Conservation (phyloP, 2,888 invertebrate genomes). For the Eumerus sabulonum region DNA sequence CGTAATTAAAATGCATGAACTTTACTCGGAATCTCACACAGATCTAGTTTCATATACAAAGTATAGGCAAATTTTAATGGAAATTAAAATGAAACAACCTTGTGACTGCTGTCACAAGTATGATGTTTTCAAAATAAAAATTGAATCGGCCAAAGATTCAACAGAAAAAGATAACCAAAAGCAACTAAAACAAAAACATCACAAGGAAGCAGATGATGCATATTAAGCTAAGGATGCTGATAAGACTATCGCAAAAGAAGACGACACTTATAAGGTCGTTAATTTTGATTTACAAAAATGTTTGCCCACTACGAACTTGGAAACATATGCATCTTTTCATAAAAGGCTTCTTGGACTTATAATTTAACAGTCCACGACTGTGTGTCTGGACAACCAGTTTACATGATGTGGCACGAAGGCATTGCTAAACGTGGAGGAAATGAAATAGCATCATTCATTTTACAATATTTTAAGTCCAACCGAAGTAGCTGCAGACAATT, state of each 20-base stretch:
- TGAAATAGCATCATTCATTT: slow-evolving; percentile 70
- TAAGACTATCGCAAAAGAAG: too few relatives aligned
- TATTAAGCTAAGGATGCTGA: too few relatives aligned
- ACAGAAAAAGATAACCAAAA: background rate
- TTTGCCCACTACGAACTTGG: too few relatives aligned
- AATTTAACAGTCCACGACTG: slow-evolving; percentile 70
- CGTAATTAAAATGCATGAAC: slow-evolving; percentile 19
- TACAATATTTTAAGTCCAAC: slow-evolving; percentile 50
- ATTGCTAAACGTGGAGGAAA: too few relatives aligned
- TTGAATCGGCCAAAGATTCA: slow-evolving; percentile 4
- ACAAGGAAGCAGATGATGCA: too few relatives aligned
- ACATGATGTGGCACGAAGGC: too few relatives aligned
- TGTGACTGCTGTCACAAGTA: slow-evolving; percentile 21
- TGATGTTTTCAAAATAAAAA: too few relatives aligned
- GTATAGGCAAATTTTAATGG: slow-evolving; percentile 33
- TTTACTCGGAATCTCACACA: slow-evolving; percentile 37
- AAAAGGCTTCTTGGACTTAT: too few relatives aligned
- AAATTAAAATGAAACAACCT: slow-evolving; percentile 20
- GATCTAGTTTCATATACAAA: too few relatives aligned
- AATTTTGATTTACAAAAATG: slow-evolving; percentile 40
- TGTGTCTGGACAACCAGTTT: too few relatives aligned
- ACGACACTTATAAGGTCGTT: slow-evolving; percentile 23
- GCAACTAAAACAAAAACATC: slow-evolving; percentile 11
- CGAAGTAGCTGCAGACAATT: slow-evolving; percentile 25
- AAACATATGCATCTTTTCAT: too few relatives aligned